These are phyloP conservation scores for Sclerodermus sp. DNA, from an alignment of 2,888 invertebrate genomes.

Conservation along the genomic window DNA sequence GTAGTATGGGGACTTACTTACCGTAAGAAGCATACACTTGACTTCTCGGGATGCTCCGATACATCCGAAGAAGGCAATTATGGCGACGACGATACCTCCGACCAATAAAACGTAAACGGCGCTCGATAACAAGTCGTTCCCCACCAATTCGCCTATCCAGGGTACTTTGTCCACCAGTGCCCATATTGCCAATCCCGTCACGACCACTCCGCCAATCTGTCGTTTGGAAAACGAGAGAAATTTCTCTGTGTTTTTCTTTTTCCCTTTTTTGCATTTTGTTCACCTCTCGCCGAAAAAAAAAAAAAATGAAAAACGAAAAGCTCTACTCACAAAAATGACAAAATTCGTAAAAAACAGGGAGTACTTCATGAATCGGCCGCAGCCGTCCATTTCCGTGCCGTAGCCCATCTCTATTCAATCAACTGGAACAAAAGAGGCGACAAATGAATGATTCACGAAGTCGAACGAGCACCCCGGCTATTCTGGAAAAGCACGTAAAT, in stretches of 20 bases:
- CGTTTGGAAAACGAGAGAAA: background rate
- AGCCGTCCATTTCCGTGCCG: slow-evolving; percentile 83
- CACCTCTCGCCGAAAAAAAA: too few species aligned
- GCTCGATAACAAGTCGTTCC: slow-evolving; percentile 84
- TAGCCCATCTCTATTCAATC: slow-evolving; percentile 64
- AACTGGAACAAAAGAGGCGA: background rate
- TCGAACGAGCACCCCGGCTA: too few species aligned
- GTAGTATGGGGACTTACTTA: slow-evolving; percentile 60
- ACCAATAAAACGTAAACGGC: slow-evolving; percentile 82
- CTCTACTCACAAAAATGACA: slow-evolving; percentile 78
- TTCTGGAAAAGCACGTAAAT: too few species aligned
- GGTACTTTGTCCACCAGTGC: slow-evolving; percentile 77
- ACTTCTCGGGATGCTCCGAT: slow-evolving; percentile 93
- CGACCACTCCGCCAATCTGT: slow-evolving; percentile 77
- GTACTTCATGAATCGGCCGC: slow-evolving; percentile 86
- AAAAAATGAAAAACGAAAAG: too few species aligned
- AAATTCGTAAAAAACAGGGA: slow-evolving; percentile 82
- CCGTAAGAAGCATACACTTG: slow-evolving; percentile 89
- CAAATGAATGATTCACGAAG: too few species aligned
- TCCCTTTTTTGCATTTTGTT: background rate
- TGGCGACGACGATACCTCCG: slow-evolving; percentile 77
- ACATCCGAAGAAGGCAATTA: slow-evolving; percentile 89
- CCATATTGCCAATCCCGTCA: slow-evolving; percentile 82
- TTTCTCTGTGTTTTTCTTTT: background rate
- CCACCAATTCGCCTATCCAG: slow-evolving; percentile 81